Conservation (phyloP, 2,888 invertebrate species). For the Tachina lurida region DNA sequence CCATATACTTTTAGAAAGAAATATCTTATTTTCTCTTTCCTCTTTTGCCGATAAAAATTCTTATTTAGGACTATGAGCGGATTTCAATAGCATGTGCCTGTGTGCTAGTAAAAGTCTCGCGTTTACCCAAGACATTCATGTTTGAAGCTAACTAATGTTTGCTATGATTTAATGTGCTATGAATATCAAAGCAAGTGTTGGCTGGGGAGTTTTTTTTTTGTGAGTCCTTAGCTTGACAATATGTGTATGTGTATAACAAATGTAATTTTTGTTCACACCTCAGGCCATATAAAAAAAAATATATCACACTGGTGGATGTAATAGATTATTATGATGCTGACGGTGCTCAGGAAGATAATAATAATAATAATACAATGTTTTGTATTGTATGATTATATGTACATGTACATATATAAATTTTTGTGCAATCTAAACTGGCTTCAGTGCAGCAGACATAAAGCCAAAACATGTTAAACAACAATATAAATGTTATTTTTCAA, state of each 20-base stretch:
- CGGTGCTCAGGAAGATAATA: not conserved
- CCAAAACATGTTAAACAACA: conserved; percentile 14
- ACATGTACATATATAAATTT: not conserved
- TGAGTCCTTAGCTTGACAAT: not conserved
- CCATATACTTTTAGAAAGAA: too few relatives aligned
- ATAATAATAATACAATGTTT: not conserved
- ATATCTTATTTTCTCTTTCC: not conserved
- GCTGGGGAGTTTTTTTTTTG: not conserved
- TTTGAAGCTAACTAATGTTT: not conserved
- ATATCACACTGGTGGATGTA: conserved; percentile 14
- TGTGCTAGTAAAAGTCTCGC: not conserved
- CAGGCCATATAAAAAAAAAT: conserved; percentile 36
- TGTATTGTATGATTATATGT: not conserved
- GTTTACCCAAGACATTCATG: not conserved
- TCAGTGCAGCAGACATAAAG: not conserved
- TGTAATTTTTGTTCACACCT: conserved; percentile 60
- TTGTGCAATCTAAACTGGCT: not conserved
- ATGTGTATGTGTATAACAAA: not conserved
- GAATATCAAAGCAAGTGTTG: not conserved
- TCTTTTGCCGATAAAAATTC: not conserved
- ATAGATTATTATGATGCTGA: conserved; percentile 10
- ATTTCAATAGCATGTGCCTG: not conserved
- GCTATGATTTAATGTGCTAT: not conserved
- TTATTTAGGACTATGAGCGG: not conserved
- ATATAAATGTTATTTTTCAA: conserved; percentile 17